Base-by-base conservation (phyloP, 2,888 invertebrate genomes). In the Tuta absoluta region DNA sequence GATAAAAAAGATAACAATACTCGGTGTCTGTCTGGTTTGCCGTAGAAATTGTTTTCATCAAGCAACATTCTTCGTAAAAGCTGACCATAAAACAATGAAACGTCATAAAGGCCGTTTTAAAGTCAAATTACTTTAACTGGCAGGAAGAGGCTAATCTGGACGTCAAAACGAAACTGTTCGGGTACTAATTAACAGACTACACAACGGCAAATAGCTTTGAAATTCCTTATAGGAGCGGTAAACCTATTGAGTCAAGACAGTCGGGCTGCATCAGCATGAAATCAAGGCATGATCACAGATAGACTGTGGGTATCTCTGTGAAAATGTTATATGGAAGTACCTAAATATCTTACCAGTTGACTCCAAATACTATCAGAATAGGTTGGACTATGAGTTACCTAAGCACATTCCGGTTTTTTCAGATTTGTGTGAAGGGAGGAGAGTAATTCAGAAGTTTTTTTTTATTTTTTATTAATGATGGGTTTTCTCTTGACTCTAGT, bases 101-200 rank as follows among this genome's bases (percentile, higher is more conserved):
- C 70, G 67, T 75, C 78, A 78, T 87, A 86, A 87, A 86, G 69
- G 71, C 69, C 65, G 75, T 68, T 67, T 80, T 81, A 78, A 80
- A 82, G 72, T 72, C 66, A 76, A 80, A 83, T 82, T 80, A 79
- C 78, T 77, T 70, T 77, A 77, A 80, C 77, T 73, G 76, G 77
- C 76, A 77, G 78, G 78, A 78, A 82, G 79, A 65, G 71, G 72
- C 78, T 83, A 81, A 85, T 82, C 81, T 76, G 69, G 69, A 73
- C 75, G 72, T 75, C 75, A 81, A 81, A 77, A 82, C 80, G 75
- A 73, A 33, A 79, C 75, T 74, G 75, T 76, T 71, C 69, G 76
- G 80, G 75, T 75, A 84, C 88, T 89, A 91, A 91, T 90, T 89
- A 91, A 85, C 80, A 81, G 79, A 77, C 81, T 84, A 87, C 89